Base-by-base conservation (phyloP, 2,888 invertebrate genomes). In the Electrophaes corylata region DNA sequence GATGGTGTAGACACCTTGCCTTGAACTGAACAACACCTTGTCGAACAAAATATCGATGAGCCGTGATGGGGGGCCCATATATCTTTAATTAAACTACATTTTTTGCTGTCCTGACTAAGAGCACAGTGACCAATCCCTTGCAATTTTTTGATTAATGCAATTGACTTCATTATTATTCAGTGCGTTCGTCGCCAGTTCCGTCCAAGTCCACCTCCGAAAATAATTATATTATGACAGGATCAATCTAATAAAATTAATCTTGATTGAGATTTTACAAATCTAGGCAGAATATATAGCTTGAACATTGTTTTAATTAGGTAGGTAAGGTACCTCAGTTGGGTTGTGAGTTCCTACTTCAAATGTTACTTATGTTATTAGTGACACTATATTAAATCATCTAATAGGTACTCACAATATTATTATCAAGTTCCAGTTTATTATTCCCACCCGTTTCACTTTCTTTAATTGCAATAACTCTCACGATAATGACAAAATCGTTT, bases 1-100 rank as follows among this genome's bases (percentile, higher is more conserved):
- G 89, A 86, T 90, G 90, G 73, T 64, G 49, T 47, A 40, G 18
- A 73, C 88, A 89, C 84, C 86, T 89, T 87, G 79, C 75, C 52
- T 66, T 70, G 67, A 61, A 65, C 19, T 1, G 23, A 20, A 47
- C 57, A 69, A 70, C 83, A 86, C 81, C 84, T 85, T 84, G 79
- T 72, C 72, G 69, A 79, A 81, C 76, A 76, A 70, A 79, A 81
- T 78, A 78, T 81, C 64, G 57, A 70, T 37, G 33, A 59, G 20
- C 72, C 75, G 16, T 70, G n/a, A 41, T 41, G 66, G 70, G 73
- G 67, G 12, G 23, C 31, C 55, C 33, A 35, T 48, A 53, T 39
- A 41, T 33, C 56, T 59, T 58, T 55, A 61, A 63, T 66, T 26
- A 62, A 67, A 69, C 60, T 39, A 49, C 51, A 61, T 46, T 40